Evolutionary conservation across 2,797 vertebrate species (phyloP), one percentile per base, ranked within the genome.

Genomic region (Oryzias sinensis): DNA sequence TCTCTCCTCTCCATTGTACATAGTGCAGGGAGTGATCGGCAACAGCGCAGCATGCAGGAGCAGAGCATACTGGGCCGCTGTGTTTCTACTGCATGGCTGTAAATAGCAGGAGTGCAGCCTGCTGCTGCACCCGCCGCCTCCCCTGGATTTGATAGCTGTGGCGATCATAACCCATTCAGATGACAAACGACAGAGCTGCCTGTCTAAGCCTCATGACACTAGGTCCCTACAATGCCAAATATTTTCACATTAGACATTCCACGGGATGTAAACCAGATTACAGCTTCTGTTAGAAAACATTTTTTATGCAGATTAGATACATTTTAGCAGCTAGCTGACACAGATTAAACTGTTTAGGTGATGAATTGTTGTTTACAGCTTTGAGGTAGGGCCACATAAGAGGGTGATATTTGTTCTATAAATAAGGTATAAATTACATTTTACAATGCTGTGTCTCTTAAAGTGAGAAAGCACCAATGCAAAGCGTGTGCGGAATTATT

Each of bases 11-110:
- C 70, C 69, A 74, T 83, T 82, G 78, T 84, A 79, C 75, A 72
- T 59, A 76, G 75, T 74, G 80, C 81, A 75, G 78, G 81, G 75
- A 75, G 77, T 72, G 80, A 85, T 80, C 69, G 52, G 74, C 49
- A 55, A 81, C 25, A 82, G 83, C 69, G 62, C 77, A 77, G 71
- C 77, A 51, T 76, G 77, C 77, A 80, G 74, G 78, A 83, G 76
- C 72, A 62, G 63, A 70, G 56, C 24, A 46, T 68, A 63, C 65
- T 63, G 70, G 55, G 20, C 73, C 70, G 62, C 76, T 69, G 71
- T 70, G 70, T 67, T 77, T 76, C 77, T 84, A 79, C 83, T 77
- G 79, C 83, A 83, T 68, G 77, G 74, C 75, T 81, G 80, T 83
- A 85, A 84, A 85, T 80, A 80, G 72, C 74, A 73, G 68, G 69